These are phyloP conservation scores for Acleris cristana DNA, from an alignment of 2,888 invertebrate genomes.

Conservation along the genomic window DNA sequence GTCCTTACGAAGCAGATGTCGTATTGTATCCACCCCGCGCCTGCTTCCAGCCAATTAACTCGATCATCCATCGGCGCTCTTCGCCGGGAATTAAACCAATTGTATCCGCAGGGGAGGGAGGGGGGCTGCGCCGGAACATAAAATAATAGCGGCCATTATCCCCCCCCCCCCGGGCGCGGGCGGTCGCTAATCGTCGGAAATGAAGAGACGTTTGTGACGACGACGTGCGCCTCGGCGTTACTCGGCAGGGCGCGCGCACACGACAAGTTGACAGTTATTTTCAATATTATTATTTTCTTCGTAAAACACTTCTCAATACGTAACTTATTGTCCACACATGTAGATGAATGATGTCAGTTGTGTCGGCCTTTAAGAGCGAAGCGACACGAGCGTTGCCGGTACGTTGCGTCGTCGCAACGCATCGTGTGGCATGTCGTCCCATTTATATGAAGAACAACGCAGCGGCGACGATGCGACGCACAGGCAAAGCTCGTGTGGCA, in stretches of 20 bases:
- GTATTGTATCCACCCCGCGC: constrained; percentile 40
- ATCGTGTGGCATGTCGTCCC: too few relatives aligned
- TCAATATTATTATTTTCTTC: too few relatives aligned
- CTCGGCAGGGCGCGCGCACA: neutral
- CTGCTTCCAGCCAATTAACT: constrained; percentile 54
- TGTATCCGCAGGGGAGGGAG: constrained; percentile 26
- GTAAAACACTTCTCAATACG: too few relatives aligned
- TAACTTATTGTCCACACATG: too few relatives aligned
- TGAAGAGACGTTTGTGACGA: constrained; percentile 51
- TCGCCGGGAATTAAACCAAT: constrained; percentile 35
- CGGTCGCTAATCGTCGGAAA: constrained; percentile 46
- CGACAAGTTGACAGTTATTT: too few relatives aligned
- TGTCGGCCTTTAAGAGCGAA: too few relatives aligned
- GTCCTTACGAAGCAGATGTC: constrained; percentile 33
- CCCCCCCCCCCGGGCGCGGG: constrained; percentile 33
- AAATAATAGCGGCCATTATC: constrained; percentile 37
- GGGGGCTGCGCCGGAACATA: constrained; percentile 30
- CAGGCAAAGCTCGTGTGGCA: too few relatives aligned
- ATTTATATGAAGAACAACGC: too few relatives aligned
- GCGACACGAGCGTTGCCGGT: too few relatives aligned
- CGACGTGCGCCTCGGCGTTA: constrained; percentile 39
- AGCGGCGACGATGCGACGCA: too few relatives aligned
- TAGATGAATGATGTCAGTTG: too few relatives aligned
- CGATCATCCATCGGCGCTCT: constrained; percentile 34
- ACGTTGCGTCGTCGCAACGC: too few relatives aligned